Percentiles rank a stretch among this genome's conserved stretches.
phyloP scores from a whole-genome alignment of 1,140 invertebrate genomes.

The Chelonus insularis region DNA sequence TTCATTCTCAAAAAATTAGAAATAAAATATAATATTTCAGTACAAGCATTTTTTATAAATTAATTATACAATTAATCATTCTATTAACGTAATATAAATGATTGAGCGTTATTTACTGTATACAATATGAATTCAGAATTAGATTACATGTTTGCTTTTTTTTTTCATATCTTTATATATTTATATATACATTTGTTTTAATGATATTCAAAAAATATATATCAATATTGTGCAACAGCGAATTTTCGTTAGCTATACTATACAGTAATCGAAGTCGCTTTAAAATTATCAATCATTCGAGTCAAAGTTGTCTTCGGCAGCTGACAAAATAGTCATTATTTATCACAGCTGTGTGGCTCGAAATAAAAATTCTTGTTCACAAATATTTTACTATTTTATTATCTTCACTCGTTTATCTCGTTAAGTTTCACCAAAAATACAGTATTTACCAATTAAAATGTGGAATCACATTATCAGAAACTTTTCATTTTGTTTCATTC shows the following conservation, averaged over 20 bases:
- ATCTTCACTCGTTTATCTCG: too few species aligned
- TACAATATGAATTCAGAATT: too few species aligned
- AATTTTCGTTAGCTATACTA: too few species aligned
- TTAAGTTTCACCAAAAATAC: too few species aligned
- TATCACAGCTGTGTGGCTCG: slow-evolving; percentile 7
- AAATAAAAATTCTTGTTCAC: too few species aligned
- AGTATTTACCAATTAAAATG: not conserved
- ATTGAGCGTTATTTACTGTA: not conserved
- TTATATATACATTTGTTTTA: not conserved
- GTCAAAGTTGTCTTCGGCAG: not conserved
- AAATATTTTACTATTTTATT: too few species aligned
- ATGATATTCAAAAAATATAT: too few species aligned
- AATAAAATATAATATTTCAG: too few species aligned
- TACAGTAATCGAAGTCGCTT: too few species aligned
- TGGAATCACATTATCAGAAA: not conserved
- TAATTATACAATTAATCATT: not conserved
- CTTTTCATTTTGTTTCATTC: not conserved
- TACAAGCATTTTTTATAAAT: slow-evolving; percentile 22
- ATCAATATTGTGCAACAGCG: too few species aligned
- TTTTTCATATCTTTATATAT: not conserved
- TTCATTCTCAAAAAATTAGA: too few species aligned
- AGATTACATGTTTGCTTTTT: too few species aligned
- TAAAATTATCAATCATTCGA: not conserved
- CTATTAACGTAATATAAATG: slow-evolving; percentile 5
- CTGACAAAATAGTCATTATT: not conserved